Evolutionary conservation across 2,113 vertebrate genomes (phyloP).

Genomic region (Eidolon helvum): DNA sequence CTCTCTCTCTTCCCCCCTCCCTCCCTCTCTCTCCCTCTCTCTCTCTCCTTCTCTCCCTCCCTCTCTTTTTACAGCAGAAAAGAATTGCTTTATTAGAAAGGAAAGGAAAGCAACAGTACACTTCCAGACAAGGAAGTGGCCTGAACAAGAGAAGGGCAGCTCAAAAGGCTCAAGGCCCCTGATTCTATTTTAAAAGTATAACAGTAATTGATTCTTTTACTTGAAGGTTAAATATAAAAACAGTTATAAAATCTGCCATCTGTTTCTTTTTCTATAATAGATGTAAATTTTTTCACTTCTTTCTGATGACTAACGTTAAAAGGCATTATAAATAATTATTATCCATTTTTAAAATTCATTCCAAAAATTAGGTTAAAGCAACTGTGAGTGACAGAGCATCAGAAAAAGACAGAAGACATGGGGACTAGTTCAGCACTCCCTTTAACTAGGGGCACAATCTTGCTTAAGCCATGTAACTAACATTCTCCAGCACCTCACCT

Average conservation of each 20-base stretch:
- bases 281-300: slow-evolving; percentile 8
- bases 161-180: too few species aligned
- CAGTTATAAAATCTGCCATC: slow-evolving; percentile 10
- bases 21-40: too few species aligned
- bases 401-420: background rate
- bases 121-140: too few species aligned
- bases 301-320: background rate
- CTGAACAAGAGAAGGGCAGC: too few species aligned
- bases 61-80: too few species aligned
- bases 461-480: background rate
- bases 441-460: background rate
- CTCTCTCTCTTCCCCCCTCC: too few species aligned
- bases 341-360: slow-evolving; percentile 3
- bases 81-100: too few species aligned
- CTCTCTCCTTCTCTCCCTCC: too few species aligned
- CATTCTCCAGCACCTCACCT: background rate
- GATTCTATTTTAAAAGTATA: background rate
- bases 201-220: background rate
- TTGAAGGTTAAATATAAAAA: slow-evolving; percentile 37
- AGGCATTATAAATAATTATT: background rate
- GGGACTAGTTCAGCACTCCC: background rate
- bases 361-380: background rate
- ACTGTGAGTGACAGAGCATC: background rate
- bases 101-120: too few species aligned
- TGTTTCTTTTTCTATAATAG: slow-evolving; percentile 14